Evolutionary conservation across 2,113 vertebrate species (phyloP).

Genomic region (Carlito syrichta): DNA sequence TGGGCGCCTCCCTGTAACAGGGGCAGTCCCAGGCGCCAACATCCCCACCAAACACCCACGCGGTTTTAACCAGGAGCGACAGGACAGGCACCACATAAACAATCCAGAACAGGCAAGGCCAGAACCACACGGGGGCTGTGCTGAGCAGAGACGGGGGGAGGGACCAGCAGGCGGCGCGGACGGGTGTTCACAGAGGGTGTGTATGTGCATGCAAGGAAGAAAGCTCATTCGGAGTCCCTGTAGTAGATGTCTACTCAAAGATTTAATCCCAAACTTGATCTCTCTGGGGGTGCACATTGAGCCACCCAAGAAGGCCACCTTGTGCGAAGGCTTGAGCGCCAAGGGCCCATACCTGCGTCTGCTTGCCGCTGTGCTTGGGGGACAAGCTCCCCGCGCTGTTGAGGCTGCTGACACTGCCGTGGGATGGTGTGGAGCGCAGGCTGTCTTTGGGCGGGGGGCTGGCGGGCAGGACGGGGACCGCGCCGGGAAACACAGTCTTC

Average conservation of each 20-base stretch:
- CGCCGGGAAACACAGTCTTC: conserved; percentile 86
- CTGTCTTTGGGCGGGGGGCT: conserved; percentile 95
- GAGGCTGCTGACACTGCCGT: conserved; percentile 93
- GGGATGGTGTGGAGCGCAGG: conserved; percentile 94
- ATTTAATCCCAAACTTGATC: not conserved
- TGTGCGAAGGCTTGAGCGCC: fast-evolving
- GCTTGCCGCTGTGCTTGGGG: conserved; percentile 93
- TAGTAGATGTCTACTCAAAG: not conserved
- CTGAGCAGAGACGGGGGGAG: fast-evolving
- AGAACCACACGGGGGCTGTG: not conserved
- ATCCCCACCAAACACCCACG: not conserved
- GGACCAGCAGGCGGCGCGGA: not conserved
- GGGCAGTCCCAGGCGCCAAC: no score
- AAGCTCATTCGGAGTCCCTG: not conserved
- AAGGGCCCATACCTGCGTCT: conserved; percentile 83
- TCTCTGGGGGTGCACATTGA: not conserved
- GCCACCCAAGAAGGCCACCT: no score
- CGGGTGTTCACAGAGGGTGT: not conserved
- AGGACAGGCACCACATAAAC: not conserved
- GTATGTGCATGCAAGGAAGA: not conserved
- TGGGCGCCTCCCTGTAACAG: no score
- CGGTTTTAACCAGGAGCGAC: not conserved
- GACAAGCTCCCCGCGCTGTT: conserved; percentile 94
- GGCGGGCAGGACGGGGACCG: conserved; percentile 90
- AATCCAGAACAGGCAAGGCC: not conserved